These are phyloP conservation scores for Isoperla grammatica DNA, from an alignment of 2,888 invertebrate species.

Conservation along the genomic window DNA sequence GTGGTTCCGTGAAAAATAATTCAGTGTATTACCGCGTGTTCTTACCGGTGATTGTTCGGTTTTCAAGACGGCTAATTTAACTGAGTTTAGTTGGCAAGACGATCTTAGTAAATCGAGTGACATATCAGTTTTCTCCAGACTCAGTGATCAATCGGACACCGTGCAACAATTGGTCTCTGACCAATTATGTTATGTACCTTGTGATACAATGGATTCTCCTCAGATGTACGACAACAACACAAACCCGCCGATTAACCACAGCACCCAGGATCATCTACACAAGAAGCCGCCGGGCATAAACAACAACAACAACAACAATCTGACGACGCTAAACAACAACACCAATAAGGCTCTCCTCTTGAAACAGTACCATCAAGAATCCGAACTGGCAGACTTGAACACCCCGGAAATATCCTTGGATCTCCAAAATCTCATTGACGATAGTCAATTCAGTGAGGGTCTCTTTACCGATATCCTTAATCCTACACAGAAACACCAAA, in stretches of 20 bases:
- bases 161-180: neutral
- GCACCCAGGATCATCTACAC: conserved; percentile 49
- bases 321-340: conserved; percentile 25
- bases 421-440: conserved; percentile 87
- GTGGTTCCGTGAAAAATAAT: neutral
- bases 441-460: conserved; percentile 80
- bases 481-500: conserved; percentile 33
- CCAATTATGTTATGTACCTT: conserved; percentile 27
- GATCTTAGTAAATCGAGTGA: conserved; percentile 21
- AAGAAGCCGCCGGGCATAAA: conserved; percentile 45
- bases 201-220: conserved; percentile 65
- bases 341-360: conserved; percentile 45
- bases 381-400: conserved; percentile 81
- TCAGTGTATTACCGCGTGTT: neutral
- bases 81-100: conserved; percentile 22
- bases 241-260: conserved; percentile 43
- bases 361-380: conserved; percentile 60
- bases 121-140: neutral
- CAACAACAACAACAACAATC: conserved; percentile 42
- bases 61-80: conserved; percentile 25
- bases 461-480: conserved; percentile 79
- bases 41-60: neutral
- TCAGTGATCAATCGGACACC: neutral
- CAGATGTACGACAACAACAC: conserved; percentile 77
- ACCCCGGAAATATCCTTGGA: conserved; percentile 90